Base-by-base conservation (phyloP, 1,140 invertebrate genomes). In the Parasteatoda tepidariorum region DNA sequence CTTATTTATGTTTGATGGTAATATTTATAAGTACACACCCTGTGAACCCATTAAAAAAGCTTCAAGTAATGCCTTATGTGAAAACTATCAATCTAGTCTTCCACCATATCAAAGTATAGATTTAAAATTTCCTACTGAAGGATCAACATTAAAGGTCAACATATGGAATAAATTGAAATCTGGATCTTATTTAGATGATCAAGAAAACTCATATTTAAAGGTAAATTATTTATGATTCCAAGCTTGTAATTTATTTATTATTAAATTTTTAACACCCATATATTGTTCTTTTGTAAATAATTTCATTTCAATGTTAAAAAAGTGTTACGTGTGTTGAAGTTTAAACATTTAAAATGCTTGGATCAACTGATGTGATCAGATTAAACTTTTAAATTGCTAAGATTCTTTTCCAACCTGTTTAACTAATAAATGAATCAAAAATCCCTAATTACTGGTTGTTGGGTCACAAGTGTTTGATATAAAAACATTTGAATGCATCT, bases 61-160 rank as follows among this genome's bases (percentile, higher is more conserved):
- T 38, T 83, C 79, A 5, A 48, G 66, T 55, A 30, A 64, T 64
- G 33, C 79, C 28, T 73, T 83, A 55, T n/a, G 66, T 64, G 67
- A 71, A 59, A 67, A 73, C 33, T 81, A 70, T 81, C 64, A 81
- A 33, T 28, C 41, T 15, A 73, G 59, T n/a, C 38, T 83, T 64
- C 68, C 68, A 73, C 79, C 68, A 34, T 83, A 67, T 57, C 68
- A 74, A 64, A 83, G 79, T 74, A 83, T 83, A 54, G 79, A 83
- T 31, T 83, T 83, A 34, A 83, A 74, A 68, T 74, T 83, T 83
- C 79, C 79, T 54, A 73, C 28, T 68, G 79, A 83, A 33, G 61
- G 66, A 22, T 74, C 66, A 28, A 70, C 26, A 34, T 33, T 48
- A 22, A 70, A 61, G 41, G n/a, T 79, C 26, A 33, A 31, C 48